A percentile compares a stretch with the other conserved stretches of the same genome.
phyloP scores from a whole-genome alignment of 2,888 invertebrate species.

The Drosophila vallismaia region DNA sequence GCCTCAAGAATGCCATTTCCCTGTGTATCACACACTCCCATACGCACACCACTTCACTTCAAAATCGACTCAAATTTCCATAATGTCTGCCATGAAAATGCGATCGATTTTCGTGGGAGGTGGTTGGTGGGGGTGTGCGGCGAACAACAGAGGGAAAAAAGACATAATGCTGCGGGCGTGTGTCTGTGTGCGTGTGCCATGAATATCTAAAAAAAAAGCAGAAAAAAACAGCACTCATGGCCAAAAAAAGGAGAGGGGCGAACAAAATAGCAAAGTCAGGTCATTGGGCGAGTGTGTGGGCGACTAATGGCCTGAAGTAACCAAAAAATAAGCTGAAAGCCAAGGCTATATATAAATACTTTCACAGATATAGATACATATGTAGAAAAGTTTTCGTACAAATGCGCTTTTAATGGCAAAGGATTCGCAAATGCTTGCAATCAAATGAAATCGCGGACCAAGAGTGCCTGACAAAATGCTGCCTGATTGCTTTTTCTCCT shows the following conservation, averaged over 20 bases:
- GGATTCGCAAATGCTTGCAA: conserved; percentile 45
- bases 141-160: conserved; percentile 42
- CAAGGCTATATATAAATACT: conserved; percentile 34
- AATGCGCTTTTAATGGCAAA: conserved; percentile 71
- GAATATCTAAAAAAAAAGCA: conserved; percentile 62
- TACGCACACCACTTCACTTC: conserved; percentile 71
- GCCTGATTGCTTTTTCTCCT: conserved; percentile 29
- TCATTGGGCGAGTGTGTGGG: conserved; percentile 40
- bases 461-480: conserved; percentile 49
- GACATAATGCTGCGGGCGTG: conserved; percentile 68
- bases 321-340: conserved; percentile 51
- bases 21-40: conserved; percentile 44
- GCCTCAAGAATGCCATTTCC: conserved; percentile 78
- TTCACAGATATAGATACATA: conserved; percentile 28
- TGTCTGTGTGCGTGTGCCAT: conserved; percentile 44
- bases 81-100: conserved; percentile 81
- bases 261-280: conserved; percentile 58
- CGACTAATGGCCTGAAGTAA: conserved; percentile 58
- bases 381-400: conserved; percentile 29
- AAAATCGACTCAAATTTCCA: conserved; percentile 79
- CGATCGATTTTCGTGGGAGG: conserved; percentile 74
- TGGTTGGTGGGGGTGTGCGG: conserved; percentile 17
- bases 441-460: conserved; percentile 38
- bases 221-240: conserved; percentile 25
- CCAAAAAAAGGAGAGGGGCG: conserved; percentile 34